Conservation (phyloP, 1,140 invertebrate genomes). For the Leptinotarsa texana region DNA sequence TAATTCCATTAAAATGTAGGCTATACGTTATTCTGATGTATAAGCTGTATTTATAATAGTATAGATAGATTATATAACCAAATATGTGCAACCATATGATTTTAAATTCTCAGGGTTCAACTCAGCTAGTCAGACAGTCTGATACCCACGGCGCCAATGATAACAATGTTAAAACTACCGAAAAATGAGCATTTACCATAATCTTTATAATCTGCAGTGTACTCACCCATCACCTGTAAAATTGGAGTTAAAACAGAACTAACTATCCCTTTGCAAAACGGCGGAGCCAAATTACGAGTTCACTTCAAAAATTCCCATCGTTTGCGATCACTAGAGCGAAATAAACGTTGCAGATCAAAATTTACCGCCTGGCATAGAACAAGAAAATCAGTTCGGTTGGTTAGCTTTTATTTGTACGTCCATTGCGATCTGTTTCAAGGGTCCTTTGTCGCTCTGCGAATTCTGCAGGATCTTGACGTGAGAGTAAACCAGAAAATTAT, state of each 20-base stretch:
- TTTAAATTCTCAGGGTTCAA: too few relatives aligned
- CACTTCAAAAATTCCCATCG: conserved; percentile 20
- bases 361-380: conserved; percentile 15
- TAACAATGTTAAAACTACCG: conserved; percentile 15
- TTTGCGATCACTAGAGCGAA: conserved; percentile 17
- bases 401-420: conserved; percentile 17
- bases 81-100: too few relatives aligned
- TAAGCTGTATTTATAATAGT: too few relatives aligned
- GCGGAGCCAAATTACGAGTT: background rate
- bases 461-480: conserved; percentile 21
- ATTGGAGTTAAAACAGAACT: conserved; percentile 21
- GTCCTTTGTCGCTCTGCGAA: conserved; percentile 3
- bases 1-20: too few relatives aligned
- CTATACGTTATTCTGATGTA: too few relatives aligned
- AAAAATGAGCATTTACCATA: conserved; percentile 26
- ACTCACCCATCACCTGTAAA: conserved; percentile 21
- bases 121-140: conserved; percentile 12
- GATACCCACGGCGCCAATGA: conserved; percentile 15
- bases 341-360: conserved; percentile 26
- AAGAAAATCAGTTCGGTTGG: conserved; percentile 25
- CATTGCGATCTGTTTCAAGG: background rate
- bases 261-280: background rate
- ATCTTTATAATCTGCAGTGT: conserved; percentile 23
- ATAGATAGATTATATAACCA: too few relatives aligned
- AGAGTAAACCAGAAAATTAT: conserved; percentile 19